These are phyloP conservation scores for Pomatorhinus ruficollis DNA, from an alignment of 2,113 vertebrate species.

Conservation along the genomic window DNA sequence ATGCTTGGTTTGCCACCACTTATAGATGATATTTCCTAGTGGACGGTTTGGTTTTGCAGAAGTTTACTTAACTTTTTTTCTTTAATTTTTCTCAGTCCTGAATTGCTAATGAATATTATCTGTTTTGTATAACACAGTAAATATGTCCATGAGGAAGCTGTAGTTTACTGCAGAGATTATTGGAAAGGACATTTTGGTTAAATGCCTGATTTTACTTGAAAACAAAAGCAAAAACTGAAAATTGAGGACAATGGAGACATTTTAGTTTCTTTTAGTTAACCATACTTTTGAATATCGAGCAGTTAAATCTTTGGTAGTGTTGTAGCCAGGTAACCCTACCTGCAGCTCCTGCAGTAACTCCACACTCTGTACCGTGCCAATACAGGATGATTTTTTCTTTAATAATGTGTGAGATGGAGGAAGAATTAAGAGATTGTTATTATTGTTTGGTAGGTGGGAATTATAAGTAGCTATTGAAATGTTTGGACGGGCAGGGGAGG, in stretches of 20 bases:
- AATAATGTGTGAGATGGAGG: neutral
- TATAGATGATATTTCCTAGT: neutral
- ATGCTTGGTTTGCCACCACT: neutral
- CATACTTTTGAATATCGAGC: neutral
- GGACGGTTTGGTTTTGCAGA: neutral
- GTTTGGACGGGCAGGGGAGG: neutral
- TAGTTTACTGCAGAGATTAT: neutral
- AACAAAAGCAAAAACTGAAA: neutral
- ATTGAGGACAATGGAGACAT: neutral
- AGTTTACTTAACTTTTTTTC: neutral
- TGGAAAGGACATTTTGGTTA: neutral
- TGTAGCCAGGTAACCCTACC: neutral
- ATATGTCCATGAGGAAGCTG: neutral
- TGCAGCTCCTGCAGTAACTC: neutral
- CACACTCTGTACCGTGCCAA: accelerated
- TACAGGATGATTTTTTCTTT: neutral
- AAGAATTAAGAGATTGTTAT: neutral
- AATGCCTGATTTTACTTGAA: neutral
- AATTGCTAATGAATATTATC: neutral
- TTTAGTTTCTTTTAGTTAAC: neutral
- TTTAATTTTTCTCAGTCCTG: neutral
- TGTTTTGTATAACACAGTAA: neutral
- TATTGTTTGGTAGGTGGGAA: neutral
- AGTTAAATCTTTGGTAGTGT: neutral
- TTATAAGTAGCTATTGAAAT: neutral